A percentile compares a stretch with the other conserved stretches of the same genome.
phyloP scores from a whole-genome alignment of 2,888 invertebrate species.

The Anorthoa munda region DNA sequence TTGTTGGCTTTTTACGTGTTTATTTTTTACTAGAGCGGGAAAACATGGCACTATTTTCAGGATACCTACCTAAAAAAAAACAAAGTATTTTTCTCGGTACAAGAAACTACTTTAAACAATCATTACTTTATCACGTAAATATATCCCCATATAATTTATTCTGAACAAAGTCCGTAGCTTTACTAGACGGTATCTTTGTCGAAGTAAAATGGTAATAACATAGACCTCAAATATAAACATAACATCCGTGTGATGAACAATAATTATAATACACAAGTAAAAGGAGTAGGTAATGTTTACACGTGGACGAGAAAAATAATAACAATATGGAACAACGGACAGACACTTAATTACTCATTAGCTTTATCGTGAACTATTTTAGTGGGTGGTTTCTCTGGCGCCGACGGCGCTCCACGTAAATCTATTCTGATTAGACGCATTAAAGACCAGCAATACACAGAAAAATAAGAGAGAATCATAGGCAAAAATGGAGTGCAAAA shows the following conservation, averaged over 20 bases:
- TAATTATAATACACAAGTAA: slow-evolving; percentile 25
- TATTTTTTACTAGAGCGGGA: too few species aligned
- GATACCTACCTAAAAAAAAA: background rate
- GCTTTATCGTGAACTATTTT: slow-evolving; percentile 13
- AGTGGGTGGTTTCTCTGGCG: background rate
- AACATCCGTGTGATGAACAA: slow-evolving; percentile 39
- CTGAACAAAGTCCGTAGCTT: slow-evolving; percentile 42
- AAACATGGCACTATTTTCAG: background rate
- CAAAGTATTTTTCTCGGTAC: background rate
- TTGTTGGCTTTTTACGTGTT: too few species aligned
- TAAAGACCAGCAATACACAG: background rate
- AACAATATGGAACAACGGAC: background rate
- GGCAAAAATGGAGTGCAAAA: too few species aligned
- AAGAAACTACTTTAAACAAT: background rate
- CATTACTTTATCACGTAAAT: background rate
- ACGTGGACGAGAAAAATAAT: background rate
- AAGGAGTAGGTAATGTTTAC: slow-evolving; percentile 30
- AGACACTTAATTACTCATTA: slow-evolving; percentile 13
- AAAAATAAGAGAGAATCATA: too few species aligned
- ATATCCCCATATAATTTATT: slow-evolving; percentile 22
- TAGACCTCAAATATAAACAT: slow-evolving; percentile 37
- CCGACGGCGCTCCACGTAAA: background rate
- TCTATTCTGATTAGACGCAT: background rate
- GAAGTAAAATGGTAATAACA: slow-evolving; percentile 16
- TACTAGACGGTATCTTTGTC: slow-evolving; percentile 33